Evolutionary conservation across 2,113 vertebrate species (phyloP).

Genomic region (Thunnus thynnus): DNA sequence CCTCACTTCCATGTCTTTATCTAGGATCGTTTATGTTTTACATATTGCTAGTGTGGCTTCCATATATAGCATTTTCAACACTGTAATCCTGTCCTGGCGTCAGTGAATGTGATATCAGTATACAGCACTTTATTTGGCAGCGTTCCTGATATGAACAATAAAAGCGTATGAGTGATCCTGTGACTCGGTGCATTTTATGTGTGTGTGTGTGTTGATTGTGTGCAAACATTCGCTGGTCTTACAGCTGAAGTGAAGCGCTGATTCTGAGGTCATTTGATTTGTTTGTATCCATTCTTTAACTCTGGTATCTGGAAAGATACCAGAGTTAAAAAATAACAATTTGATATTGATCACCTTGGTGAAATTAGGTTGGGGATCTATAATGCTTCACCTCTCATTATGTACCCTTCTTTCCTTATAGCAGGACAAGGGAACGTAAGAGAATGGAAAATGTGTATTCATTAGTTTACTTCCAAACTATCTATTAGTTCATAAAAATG

Average conservation of each 20-base stretch:
- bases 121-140: slow-evolving; percentile 73
- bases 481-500: background rate
- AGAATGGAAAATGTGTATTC: slow-evolving; percentile 3
- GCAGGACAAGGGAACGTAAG: background rate
- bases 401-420: slow-evolving; percentile 1
- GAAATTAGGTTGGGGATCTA: slow-evolving; percentile 37
- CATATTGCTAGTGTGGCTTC: slow-evolving; percentile 41
- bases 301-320: slow-evolving; percentile 3
- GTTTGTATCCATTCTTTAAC: slow-evolving; percentile 21
- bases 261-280: slow-evolving; percentile 5
- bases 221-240: background rate
- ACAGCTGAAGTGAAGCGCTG: background rate
- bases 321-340: slow-evolving; percentile 16
- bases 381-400: slow-evolving; percentile 15
- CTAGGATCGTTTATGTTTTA: slow-evolving; percentile 14
- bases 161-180: slow-evolving; percentile 51
- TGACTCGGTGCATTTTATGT: slow-evolving; percentile 43
- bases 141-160: slow-evolving; percentile 72
- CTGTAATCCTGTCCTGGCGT: slow-evolving; percentile 61
- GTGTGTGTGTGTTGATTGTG: background rate
- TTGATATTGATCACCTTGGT: slow-evolving; percentile 10
- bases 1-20: background rate
- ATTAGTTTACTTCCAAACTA: background rate
- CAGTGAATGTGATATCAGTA: slow-evolving; percentile 65
- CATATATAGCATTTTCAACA: slow-evolving; percentile 46